Percentiles rank a stretch among this genome's conserved stretches.
Evolutionary conservation across 2,888 invertebrate species (phyloP).

Genomic region (Didymodactylos carnosus): DNA sequence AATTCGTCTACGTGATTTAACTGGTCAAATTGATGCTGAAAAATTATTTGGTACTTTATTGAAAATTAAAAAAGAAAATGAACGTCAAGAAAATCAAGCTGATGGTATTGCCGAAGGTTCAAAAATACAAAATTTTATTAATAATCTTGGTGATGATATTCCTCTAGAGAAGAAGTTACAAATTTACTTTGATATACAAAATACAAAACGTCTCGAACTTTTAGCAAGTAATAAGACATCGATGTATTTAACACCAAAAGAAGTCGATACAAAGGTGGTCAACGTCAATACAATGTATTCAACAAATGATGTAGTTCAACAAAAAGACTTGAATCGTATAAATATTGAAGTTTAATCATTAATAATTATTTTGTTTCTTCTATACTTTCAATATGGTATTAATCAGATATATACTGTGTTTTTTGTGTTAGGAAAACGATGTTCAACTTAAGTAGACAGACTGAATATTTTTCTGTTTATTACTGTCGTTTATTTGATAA

Average conservation of each 20-base stretch:
- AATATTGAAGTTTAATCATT: not conserved
- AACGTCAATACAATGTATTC: not conserved
- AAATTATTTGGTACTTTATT: not conserved
- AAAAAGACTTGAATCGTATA: not conserved
- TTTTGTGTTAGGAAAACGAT: no score
- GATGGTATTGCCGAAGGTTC: not conserved
- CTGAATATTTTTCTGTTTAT: no score
- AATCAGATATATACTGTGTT: no score
- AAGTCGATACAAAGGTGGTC: not conserved
- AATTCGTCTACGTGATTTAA: not conserved
- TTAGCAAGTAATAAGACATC: not conserved
- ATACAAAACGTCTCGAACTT: not conserved
- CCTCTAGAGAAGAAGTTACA: not conserved
- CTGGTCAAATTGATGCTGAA: not conserved
- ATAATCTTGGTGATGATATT: not conserved
- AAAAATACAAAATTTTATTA: not conserved
- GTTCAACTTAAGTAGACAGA: no score
- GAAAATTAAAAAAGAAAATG: not conserved
- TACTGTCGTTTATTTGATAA: no score
- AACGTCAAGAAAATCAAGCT: not conserved
- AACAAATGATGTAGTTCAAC: not conserved
- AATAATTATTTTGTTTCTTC: no score
- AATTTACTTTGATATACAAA: not conserved
- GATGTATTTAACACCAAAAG: not conserved
- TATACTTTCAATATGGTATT: no score